Conservation (phyloP, 2,888 invertebrate genomes). For the Galeruca laticollis region DNA sequence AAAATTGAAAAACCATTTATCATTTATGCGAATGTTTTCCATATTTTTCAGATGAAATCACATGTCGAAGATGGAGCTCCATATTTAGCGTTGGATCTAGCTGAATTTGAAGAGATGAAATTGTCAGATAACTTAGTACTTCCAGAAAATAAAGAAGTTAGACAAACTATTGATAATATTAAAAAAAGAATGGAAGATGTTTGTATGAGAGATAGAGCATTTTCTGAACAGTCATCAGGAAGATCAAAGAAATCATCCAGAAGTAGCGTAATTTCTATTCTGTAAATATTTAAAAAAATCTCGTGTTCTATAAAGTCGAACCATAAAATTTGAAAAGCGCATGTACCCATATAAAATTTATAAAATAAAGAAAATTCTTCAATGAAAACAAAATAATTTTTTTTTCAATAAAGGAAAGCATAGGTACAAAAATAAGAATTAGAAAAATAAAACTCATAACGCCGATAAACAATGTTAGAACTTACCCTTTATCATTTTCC, state of each 20-base stretch:
- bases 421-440: too few relatives aligned
- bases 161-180: slow-evolving; percentile 55
- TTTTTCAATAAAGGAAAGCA: too few relatives aligned
- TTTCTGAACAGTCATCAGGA: slow-evolving; percentile 59
- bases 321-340: too few relatives aligned
- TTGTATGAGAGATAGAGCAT: slow-evolving; percentile 56
- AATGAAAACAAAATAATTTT: too few relatives aligned
- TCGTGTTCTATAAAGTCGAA: too few relatives aligned
- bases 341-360: too few relatives aligned
- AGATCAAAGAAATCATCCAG: slow-evolving; percentile 60
- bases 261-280: slow-evolving; percentile 51
- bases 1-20: background rate
- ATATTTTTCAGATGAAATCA: slow-evolving; percentile 66
- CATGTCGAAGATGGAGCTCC: slow-evolving; percentile 72
- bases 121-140: slow-evolving; percentile 61
- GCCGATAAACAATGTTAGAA: too few relatives aligned
- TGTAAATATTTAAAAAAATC: background rate
- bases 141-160: slow-evolving; percentile 57
- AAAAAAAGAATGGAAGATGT: slow-evolving; percentile 57
- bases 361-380: too few relatives aligned
- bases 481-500: too few relatives aligned
- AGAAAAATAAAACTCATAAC: too few relatives aligned
- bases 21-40: background rate
- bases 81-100: slow-evolving; percentile 70
- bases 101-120: slow-evolving; percentile 67